phyloP scores from a whole-genome alignment of 2,797 vertebrate species.

The Loris lydekkerianus region DNA sequence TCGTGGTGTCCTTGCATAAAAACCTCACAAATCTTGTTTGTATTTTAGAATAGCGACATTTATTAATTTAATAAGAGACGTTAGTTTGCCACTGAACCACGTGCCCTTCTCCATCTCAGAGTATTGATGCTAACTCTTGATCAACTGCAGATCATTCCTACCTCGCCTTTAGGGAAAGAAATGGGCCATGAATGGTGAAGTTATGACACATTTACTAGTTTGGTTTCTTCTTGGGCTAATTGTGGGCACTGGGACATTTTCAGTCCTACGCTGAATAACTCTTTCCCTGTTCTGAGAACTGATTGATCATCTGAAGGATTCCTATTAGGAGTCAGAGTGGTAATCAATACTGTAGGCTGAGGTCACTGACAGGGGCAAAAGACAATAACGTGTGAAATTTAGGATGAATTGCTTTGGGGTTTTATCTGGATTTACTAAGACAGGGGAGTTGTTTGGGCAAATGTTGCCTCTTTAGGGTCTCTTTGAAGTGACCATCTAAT shows the following conservation, averaged over 20 bases:
- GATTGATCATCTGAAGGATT: slow-evolving; percentile 69
- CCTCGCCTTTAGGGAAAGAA: slow-evolving; percentile 3
- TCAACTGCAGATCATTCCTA: neutral
- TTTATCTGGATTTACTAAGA: slow-evolving; percentile 77
- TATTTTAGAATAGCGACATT: neutral
- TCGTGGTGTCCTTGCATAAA: neutral
- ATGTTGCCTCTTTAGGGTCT: slow-evolving; percentile 68
- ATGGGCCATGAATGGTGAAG: slow-evolving; percentile 7
- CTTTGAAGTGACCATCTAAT: slow-evolving; percentile 84
- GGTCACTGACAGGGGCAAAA: slow-evolving; percentile 77
- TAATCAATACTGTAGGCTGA: slow-evolving; percentile 75
- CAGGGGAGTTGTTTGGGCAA: slow-evolving; percentile 75
- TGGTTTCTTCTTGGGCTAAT: slow-evolving; percentile 41
- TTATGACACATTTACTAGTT: neutral
- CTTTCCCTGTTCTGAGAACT: slow-evolving; percentile 46
- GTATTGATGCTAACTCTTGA: neutral
- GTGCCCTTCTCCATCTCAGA: neutral
- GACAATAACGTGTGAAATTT: slow-evolving; percentile 81
- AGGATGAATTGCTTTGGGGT: slow-evolving; percentile 74
- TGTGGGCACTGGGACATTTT: neutral
- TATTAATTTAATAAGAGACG: slow-evolving; percentile 20
- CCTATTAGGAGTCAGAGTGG: slow-evolving; percentile 64
- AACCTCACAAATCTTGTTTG: slow-evolving; percentile 1
- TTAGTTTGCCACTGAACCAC: slow-evolving; percentile 8
- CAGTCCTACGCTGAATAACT: neutral